Evolutionary conservation across 2,113 vertebrate species (phyloP).

Genomic region (Ursus arctos): DNA sequence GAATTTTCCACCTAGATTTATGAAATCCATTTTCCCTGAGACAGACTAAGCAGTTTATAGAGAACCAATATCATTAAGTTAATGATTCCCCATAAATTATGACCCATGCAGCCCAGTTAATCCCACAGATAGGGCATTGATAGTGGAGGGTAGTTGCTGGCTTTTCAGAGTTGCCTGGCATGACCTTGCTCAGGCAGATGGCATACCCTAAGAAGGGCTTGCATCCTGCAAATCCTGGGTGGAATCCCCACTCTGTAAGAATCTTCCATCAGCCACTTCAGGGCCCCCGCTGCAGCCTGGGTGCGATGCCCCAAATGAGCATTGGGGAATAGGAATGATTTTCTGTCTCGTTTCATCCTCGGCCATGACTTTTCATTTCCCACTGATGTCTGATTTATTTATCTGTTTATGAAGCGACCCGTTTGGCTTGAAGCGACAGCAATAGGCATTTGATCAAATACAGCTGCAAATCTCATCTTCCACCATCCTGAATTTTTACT

Average conservation of each 20-base stretch:
- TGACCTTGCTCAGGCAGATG: neutral
- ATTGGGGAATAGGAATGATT: neutral
- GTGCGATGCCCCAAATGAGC: neutral
- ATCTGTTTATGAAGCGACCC: slow-evolving; percentile 65
- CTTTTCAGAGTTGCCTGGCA: slow-evolving; percentile 43
- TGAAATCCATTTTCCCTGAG: slow-evolving; percentile 77
- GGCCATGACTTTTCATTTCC: slow-evolving; percentile 62
- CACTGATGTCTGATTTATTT: slow-evolving; percentile 70
- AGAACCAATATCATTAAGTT: slow-evolving; percentile 86
- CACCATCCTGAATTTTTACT: slow-evolving; percentile 69
- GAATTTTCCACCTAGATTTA: slow-evolving; percentile 75
- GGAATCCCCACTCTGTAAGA: neutral
- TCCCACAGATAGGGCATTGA: slow-evolving; percentile 75
- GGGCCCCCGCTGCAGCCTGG: neutral
- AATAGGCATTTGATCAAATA: slow-evolving; percentile 75
- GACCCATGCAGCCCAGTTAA: slow-evolving; percentile 72
- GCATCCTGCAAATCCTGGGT: neutral
- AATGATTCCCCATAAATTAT: slow-evolving; percentile 88
- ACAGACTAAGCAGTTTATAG: slow-evolving; percentile 82
- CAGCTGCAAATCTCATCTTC: slow-evolving; percentile 34
- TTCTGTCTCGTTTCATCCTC: slow-evolving; percentile 62
- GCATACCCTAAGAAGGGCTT: accelerated
- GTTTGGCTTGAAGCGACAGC: slow-evolving; percentile 33
- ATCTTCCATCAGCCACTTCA: accelerated
- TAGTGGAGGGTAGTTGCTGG: slow-evolving; percentile 37